phyloP scores from a whole-genome alignment of 2,113 vertebrate genomes.

The Lophura nycthemera region DNA sequence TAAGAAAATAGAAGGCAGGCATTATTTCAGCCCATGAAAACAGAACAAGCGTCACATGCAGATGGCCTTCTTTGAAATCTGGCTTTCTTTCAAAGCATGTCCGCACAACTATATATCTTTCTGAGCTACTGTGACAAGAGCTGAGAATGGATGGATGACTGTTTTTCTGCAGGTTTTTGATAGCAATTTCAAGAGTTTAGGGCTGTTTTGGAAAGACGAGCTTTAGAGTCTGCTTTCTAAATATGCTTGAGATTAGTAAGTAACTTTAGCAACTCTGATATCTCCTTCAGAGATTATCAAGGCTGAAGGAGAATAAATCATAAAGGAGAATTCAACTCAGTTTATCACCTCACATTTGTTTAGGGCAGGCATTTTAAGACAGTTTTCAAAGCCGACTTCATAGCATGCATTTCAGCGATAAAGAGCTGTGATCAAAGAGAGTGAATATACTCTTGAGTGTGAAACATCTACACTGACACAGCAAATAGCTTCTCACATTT shows the following conservation, averaged over 20 bases:
- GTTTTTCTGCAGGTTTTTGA: not conserved
- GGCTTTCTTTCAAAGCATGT: not conserved
- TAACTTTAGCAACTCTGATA: not conserved
- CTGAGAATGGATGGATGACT: not conserved
- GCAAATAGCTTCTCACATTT: not conserved
- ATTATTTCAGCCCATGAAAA: not conserved
- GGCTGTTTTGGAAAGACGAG: not conserved
- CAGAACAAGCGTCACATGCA: not conserved
- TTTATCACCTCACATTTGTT: not conserved
- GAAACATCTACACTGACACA: not conserved
- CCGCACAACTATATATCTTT: not conserved
- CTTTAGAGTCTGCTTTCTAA: not conserved
- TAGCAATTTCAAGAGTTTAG: not conserved
- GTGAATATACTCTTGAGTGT: not conserved
- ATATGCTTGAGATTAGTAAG: not conserved
- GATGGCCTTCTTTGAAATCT: not conserved
- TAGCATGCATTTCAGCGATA: not conserved
- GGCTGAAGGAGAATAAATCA: not conserved
- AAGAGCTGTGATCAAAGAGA: not conserved
- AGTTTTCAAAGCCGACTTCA: not conserved
- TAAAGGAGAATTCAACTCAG: not conserved
- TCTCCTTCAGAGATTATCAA: not conserved
- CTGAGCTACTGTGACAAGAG: not conserved
- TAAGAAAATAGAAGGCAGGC: not conserved
- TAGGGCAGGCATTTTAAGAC: not conserved